Conservation (phyloP, 1,140 invertebrate genomes). For the Choristoneura fumiferana region DNA sequence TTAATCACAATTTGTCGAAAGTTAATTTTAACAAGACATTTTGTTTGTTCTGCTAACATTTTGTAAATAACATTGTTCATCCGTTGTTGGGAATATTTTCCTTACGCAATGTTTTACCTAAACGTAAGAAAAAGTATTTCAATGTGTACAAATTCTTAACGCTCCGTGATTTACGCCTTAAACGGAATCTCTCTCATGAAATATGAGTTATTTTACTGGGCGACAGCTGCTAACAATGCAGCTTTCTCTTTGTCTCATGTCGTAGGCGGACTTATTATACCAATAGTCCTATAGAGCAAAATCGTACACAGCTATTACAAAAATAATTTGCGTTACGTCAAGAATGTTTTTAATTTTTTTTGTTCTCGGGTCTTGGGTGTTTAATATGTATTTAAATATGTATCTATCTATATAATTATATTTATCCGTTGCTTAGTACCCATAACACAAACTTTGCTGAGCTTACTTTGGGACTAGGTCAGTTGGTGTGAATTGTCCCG, state of each 20-base stretch:
- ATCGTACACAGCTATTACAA: not conserved
- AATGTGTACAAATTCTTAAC: conserved; percentile 21
- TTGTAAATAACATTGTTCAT: not conserved
- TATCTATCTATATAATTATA: no score
- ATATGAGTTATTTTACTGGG: conserved; percentile 45
- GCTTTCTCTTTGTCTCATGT: conserved; percentile 47
- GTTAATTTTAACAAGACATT: conserved; percentile 19
- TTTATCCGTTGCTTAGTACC: no score
- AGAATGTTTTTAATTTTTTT: no score
- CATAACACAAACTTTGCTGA: no score
- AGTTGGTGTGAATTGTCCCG: no score
- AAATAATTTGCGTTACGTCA: no score
- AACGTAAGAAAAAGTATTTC: conserved; percentile 13
- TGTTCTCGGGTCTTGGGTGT: no score
- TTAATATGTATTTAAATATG: no score
- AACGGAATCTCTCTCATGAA: conserved; percentile 56
- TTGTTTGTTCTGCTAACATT: not conserved
- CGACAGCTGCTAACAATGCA: conserved; percentile 61
- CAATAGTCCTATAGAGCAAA: not conserved
- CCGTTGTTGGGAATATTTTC: not conserved
- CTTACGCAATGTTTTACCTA: not conserved
- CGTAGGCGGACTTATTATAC: conserved; percentile 38
- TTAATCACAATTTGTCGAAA: conserved; percentile 38
- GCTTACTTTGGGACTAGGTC: no score
- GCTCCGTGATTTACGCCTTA: conserved; percentile 35